Base-by-base conservation (phyloP, 1,140 invertebrate species). In the Asobara japonica region DNA sequence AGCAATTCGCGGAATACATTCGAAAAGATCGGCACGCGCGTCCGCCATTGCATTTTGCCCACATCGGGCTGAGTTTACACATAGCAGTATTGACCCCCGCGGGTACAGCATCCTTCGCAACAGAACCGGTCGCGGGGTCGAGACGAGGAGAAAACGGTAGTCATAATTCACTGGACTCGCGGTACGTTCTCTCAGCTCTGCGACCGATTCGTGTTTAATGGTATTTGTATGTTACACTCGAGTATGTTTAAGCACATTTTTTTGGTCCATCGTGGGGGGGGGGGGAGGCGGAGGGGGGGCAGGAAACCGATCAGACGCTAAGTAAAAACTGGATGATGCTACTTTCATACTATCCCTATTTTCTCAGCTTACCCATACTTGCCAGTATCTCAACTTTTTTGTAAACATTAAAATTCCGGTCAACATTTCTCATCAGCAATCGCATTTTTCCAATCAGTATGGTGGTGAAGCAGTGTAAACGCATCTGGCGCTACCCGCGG, bases 91-190 rank as follows among this genome's bases (percentile, higher is more conserved):
- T 67, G 65, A 67, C 65, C 65, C 65, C 27, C 65, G 16, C 41
- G 48, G 31, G 27, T 18, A 31, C 11, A 20, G 1, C 11, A 31
- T 69, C 38, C 18, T 65, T 68, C 29, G 20, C 51, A 69, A 62
- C 10, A 62, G 27, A 69, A 69, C 68, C 68, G 68, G 68, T 69
- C 68, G 33, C 18, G 16, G 33, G 25, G 51, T 62, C 20, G 29
- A 33, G 66, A 67, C 69, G 69, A 71, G n/a, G 29, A 66, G 30
- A 65, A 41, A 74, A 74, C 73, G 66, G 69, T 76, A 76, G 74
- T 74, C 69, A 72, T 72, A 72, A 71, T 66, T 70, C 69, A 67
- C 51, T 56, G 22, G 51, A 10, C 18, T 27, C 22, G 0, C 51
- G 20, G 22, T 56, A n/a, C n/a, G n/a, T n/a, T n/a, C n/a, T n/a